Base-by-base conservation (phyloP, 2,888 invertebrate species). In the Chrysodeixis includens region DNA sequence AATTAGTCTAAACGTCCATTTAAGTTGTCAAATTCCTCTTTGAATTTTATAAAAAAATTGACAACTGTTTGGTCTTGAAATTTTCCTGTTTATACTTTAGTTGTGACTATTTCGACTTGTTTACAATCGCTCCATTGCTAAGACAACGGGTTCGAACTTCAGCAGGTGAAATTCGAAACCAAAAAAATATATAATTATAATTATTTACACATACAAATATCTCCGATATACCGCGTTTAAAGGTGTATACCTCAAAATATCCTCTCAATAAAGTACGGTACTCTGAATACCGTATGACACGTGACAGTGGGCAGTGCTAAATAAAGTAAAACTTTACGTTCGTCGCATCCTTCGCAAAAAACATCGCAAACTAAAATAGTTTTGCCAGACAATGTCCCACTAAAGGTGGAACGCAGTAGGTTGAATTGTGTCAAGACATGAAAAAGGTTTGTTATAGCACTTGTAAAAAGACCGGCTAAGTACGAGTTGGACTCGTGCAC, bases 221-320 rank as follows among this genome's bases (percentile, higher is more conserved):
- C 26, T 20, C 22, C 52, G 12, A 51, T 51, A 32, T 18, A 9
- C 20, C 35, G 54, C 20, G 26, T n/a, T 20, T 10, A 55, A 55
- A 54, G 61, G 49, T 73, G 49, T 18, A 16, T 55, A 68, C 55
- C 18, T 26, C 49, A 44, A 73, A 69, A 74, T 57, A 54, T 74
- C 69, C 59, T 74, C 22, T 32, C 9, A 52, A 59, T 49, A 49
- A 57, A 66, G 53, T 66, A 66, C 66, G 72, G 72, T 68, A 78
- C 71, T 68, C 73, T 65, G 14, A 59, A 14, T 56, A 66, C 75
- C 52, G 74, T 74, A 72, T 62, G 44, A 54, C 56, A 22, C 70
- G 69, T 62, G 44, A 54, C 56, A 22, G 35, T 40, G 22, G 30
- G 6, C n/a, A 14, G 5, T 40, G 18, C 56, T 53, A 66, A 72